Percentiles rank a stretch among this genome's conserved stretches.
phyloP scores from a whole-genome alignment of 2,797 vertebrate species.

The Epinephelus awoara region DNA sequence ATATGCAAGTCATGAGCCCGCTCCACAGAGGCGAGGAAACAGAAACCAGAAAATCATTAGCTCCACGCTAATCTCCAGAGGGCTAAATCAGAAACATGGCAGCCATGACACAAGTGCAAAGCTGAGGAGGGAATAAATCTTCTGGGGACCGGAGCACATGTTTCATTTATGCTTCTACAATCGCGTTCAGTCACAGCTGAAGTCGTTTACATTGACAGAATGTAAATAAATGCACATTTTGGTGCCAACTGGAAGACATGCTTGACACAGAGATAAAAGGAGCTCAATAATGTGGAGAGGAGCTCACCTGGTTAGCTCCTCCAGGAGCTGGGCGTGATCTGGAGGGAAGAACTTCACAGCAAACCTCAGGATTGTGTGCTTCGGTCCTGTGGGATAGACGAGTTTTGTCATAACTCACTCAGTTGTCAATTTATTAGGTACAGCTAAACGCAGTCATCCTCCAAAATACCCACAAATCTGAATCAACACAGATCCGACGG shows the following conservation, averaged over 20 bases:
- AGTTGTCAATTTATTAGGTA: background rate
- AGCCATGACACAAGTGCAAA: conserved; percentile 58
- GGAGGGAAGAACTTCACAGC: conserved; percentile 98
- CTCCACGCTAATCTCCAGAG: conserved; percentile 52
- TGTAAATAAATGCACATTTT: conserved; percentile 26
- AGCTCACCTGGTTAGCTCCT: conserved; percentile 95
- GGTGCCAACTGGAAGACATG: conserved; percentile 9
- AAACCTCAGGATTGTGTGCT: conserved; percentile 92
- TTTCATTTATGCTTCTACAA: conserved; percentile 55
- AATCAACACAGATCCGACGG: background rate
- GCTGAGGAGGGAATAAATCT: conserved; percentile 56
- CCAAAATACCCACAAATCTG: no score
- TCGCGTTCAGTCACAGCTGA: conserved; percentile 39
- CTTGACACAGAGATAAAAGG: background rate
- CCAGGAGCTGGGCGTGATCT: conserved; percentile 94
- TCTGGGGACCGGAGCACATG: conserved; percentile 22
- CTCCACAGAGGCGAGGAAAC: conserved; percentile 16
- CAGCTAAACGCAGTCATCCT: background rate
- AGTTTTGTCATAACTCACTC: background rate
- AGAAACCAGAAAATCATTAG: conserved; percentile 68
- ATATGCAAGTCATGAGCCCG: conserved; percentile 30
- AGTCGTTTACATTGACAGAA: conserved; percentile 34
- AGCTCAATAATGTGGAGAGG: background rate
- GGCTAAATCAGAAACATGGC: conserved; percentile 68
- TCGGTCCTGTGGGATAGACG: conserved; percentile 87